Conservation (phyloP, 2,113 vertebrate species). For the Corydoras maculifer region DNA sequence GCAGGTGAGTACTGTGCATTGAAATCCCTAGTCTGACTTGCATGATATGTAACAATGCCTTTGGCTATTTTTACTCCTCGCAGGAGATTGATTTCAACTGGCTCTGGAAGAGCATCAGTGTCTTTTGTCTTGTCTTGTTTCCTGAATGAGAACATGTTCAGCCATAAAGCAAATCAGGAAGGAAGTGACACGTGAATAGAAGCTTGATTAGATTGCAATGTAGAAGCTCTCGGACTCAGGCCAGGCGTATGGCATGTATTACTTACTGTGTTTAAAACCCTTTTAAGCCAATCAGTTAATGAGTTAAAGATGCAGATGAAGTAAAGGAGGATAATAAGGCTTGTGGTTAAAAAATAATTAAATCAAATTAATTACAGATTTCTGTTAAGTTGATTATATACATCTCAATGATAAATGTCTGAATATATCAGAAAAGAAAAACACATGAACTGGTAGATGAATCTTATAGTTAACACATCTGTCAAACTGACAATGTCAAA, state of each 20-base stretch:
- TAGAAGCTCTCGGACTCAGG: background rate
- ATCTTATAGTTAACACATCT: no score
- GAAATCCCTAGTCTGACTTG: conserved; percentile 24
- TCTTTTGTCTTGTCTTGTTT: conserved; percentile 31
- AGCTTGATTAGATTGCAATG: conserved; percentile 39
- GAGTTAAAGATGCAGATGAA: conserved; percentile 18
- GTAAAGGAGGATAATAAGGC: conserved; percentile 12
- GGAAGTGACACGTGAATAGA: conserved; percentile 28
- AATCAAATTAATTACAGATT: no score
- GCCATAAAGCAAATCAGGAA: conserved; percentile 18
- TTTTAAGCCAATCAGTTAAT: conserved; percentile 31
- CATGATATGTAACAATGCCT: conserved; percentile 38
- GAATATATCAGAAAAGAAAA: no score
- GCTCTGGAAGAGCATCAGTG: conserved; percentile 3
- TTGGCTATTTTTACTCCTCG: conserved; percentile 36
- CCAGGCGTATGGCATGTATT: conserved; percentile 26
- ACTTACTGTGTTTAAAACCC: conserved; percentile 27
- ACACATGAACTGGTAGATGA: no score
- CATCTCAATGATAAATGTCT: no score
- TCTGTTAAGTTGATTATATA: no score
- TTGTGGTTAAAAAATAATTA: no score
- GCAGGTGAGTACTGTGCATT: conserved; percentile 13
- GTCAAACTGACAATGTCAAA: no score
- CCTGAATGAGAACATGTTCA: conserved; percentile 28
- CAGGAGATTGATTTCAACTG: conserved; percentile 35